phyloP scores from a whole-genome alignment of 2,888 invertebrate species.

The Gonocerus acuteangulatus region DNA sequence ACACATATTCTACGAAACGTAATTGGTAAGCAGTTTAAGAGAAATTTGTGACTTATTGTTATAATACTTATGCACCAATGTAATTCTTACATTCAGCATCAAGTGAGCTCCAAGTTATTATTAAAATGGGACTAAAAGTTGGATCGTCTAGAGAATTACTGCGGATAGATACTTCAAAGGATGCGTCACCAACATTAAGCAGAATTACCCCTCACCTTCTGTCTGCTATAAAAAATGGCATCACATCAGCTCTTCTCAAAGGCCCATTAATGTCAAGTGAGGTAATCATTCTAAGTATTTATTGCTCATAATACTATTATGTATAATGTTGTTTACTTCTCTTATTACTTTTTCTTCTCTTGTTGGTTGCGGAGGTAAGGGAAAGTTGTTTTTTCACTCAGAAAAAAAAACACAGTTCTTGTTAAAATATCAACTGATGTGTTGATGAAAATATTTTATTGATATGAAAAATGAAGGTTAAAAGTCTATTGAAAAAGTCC shows the following conservation, averaged over 20 bases:
- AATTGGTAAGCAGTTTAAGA: slow-evolving; percentile 48
- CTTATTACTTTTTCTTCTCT: no score
- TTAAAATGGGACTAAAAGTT: slow-evolving; percentile 56
- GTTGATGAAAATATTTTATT: no score
- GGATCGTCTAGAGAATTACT: slow-evolving; percentile 42
- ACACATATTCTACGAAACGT: slow-evolving; percentile 53
- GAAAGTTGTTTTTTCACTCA: no score
- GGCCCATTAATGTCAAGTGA: slow-evolving; percentile 77
- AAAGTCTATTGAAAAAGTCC: no score
- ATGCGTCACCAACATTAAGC: slow-evolving; percentile 60
- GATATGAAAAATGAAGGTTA: no score
- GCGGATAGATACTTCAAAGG: slow-evolving; percentile 58
- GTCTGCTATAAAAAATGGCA: slow-evolving; percentile 63
- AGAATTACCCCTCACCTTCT: slow-evolving; percentile 58
- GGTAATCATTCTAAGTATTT: slow-evolving; percentile 19
- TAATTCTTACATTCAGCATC: slow-evolving; percentile 42
- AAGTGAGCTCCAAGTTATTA: slow-evolving; percentile 52
- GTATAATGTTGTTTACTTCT: no score
- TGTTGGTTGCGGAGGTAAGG: no score
- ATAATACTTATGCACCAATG: no score
- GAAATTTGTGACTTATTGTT: no score
- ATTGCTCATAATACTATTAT: no score
- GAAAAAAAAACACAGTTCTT: no score
- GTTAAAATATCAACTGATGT: no score
- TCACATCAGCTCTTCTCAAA: slow-evolving; percentile 58